phyloP scores from a whole-genome alignment of 30 jellyfish, hydroid and myxozoan species.

The Chrysaora quinquecirrha region DNA sequence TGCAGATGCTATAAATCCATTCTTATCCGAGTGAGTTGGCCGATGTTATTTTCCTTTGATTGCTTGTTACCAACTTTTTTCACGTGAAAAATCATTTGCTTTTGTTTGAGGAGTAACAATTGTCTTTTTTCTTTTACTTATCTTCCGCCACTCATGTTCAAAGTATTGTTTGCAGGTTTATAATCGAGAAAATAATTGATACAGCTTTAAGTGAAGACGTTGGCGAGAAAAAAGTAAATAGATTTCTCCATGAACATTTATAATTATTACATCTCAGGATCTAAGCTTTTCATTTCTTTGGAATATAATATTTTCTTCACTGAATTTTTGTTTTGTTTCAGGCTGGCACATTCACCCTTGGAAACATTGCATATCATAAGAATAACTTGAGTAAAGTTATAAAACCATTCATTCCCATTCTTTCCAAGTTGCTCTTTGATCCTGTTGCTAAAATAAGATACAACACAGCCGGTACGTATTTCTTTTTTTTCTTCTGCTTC shows the following conservation, averaged over 20 bases:
- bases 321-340: neutral
- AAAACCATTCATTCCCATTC: neutral
- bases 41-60: too few relatives aligned
- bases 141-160: too few relatives aligned
- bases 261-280: too few relatives aligned
- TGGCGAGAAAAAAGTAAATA: neutral
- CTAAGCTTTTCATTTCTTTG: too few relatives aligned
- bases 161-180: too few relatives aligned
- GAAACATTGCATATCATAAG: neutral
- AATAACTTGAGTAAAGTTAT: neutral
- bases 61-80: too few relatives aligned
- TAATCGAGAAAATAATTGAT: neutral
- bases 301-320: too few relatives aligned
- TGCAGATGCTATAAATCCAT: neutral
- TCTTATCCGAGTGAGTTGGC: neutral
- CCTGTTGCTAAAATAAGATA: neutral
- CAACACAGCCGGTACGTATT: neutral
- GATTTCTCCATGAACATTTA: too few relatives aligned
- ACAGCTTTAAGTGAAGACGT: neutral
- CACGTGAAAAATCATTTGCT: too few relatives aligned
- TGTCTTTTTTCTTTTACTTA: too few relatives aligned
- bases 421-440: neutral
- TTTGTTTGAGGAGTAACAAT: too few relatives aligned
- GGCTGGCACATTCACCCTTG: constrained; percentile 9
- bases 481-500: too few relatives aligned